Conservation (phyloP, 1,140 invertebrate species). For the Cydia strobilella region DNA sequence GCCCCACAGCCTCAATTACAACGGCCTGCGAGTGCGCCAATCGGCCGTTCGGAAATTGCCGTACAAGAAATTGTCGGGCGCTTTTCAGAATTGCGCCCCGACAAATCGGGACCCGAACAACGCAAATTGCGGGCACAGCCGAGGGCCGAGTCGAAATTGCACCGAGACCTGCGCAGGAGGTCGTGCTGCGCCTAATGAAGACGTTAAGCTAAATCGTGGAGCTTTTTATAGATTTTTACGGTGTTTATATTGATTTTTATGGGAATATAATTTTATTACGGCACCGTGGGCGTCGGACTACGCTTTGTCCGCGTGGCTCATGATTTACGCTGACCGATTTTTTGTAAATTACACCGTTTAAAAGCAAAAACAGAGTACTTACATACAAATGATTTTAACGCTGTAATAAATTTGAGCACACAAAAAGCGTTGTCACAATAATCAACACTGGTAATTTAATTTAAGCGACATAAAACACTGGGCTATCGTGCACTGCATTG, state of each 20-base stretch:
- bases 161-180: constrained; percentile 55
- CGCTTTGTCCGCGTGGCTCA: not conserved
- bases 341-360: constrained; percentile 27
- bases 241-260: constrained; percentile 78
- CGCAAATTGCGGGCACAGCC: constrained; percentile 67
- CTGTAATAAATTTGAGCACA: constrained; percentile 57
- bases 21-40: constrained; percentile 52
- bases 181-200: constrained; percentile 73
- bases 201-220: constrained; percentile 70
- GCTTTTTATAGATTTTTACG: constrained; percentile 62
- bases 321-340: constrained; percentile 11
- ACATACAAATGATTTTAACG: not conserved
- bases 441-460: constrained; percentile 75
- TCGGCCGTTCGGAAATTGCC: constrained; percentile 64
- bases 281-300: constrained; percentile 9
- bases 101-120: constrained; percentile 63
- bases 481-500: constrained; percentile 71
- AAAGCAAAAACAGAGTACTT: constrained; percentile 7
- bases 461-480: constrained; percentile 74
- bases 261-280: constrained; percentile 70
- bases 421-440: constrained; percentile 71
- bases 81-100: constrained; percentile 60
- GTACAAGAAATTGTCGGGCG: constrained; percentile 63
- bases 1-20: constrained; percentile 67
- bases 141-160: constrained; percentile 66